Evolutionary conservation across 2,113 vertebrate genomes (phyloP).

Genomic region (Tetrao urogallus): DNA sequence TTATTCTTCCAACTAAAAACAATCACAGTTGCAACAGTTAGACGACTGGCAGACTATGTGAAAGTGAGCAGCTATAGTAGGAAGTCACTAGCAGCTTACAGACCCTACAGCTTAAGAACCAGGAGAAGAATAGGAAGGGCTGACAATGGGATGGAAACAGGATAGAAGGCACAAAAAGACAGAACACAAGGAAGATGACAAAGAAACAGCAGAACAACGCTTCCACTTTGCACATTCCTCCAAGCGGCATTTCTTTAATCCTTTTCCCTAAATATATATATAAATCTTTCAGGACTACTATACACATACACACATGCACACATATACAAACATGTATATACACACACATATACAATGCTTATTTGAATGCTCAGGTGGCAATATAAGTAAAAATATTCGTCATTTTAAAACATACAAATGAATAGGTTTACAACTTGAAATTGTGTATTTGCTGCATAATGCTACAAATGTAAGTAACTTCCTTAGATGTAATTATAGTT

Average conservation of each 20-base stretch:
- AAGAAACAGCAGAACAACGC: neutral
- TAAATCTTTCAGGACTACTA: neutral
- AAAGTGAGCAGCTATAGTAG: neutral
- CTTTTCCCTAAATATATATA: neutral
- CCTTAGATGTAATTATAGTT: neutral
- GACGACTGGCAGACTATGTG: neutral
- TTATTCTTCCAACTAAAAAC: neutral
- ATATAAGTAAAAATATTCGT: neutral
- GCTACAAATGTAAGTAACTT: neutral
- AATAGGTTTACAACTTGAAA: neutral
- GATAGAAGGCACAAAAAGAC: neutral
- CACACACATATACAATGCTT: neutral
- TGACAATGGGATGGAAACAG: neutral
- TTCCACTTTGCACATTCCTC: neutral
- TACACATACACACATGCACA: neutral
- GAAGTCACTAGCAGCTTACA: neutral
- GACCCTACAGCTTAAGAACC: neutral
- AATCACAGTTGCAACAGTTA: neutral
- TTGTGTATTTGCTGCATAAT: neutral
- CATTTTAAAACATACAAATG: neutral
- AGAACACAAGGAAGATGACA: neutral
- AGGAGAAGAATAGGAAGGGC: neutral
- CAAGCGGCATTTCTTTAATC: neutral
- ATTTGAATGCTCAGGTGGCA: accelerated
- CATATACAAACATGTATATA: neutral